Conservation (phyloP, 2,888 invertebrate genomes). For the Hypercompe scribonia region DNA sequence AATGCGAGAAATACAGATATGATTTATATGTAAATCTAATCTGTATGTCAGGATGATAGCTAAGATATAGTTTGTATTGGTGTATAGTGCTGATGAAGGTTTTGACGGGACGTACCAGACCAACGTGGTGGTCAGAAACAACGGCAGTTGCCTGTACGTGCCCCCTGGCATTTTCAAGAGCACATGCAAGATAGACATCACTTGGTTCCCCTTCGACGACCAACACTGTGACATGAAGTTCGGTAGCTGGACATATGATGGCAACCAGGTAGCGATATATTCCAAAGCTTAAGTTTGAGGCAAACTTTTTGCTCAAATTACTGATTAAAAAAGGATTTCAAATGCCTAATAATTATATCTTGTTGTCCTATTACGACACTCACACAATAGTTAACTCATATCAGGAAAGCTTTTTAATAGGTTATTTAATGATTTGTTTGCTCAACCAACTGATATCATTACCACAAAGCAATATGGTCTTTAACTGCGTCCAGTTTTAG, state of each 20-base stretch:
- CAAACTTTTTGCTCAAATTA: conserved; percentile 28
- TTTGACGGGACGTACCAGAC: conserved; percentile 99
- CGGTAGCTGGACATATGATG: conserved; percentile 99
- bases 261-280: conserved; percentile 92
- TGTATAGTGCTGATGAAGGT: conserved; percentile 98
- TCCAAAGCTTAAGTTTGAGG: conserved; percentile 29
- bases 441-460: too few species aligned
- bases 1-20: neutral
- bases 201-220: conserved; percentile 99
- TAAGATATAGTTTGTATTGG: conserved; percentile 70
- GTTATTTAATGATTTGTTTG: too few species aligned
- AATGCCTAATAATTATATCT: conserved; percentile 5
- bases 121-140: conserved; percentile 99
- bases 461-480: too few species aligned
- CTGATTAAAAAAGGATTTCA: neutral
- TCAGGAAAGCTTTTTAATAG: too few species aligned
- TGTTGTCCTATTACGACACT: neutral
- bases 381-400: conserved; percentile 2
- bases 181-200: conserved; percentile 99
- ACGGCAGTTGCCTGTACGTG: conserved; percentile 99
- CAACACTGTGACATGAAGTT: conserved; percentile 99
- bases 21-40: conserved; percentile 2
- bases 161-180: conserved; percentile 99
- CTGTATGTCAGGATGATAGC: conserved; percentile 19
- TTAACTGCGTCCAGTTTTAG: too few species aligned